phyloP scores from a whole-genome alignment of 2,888 invertebrate genomes.

The Drosophila colorata region DNA sequence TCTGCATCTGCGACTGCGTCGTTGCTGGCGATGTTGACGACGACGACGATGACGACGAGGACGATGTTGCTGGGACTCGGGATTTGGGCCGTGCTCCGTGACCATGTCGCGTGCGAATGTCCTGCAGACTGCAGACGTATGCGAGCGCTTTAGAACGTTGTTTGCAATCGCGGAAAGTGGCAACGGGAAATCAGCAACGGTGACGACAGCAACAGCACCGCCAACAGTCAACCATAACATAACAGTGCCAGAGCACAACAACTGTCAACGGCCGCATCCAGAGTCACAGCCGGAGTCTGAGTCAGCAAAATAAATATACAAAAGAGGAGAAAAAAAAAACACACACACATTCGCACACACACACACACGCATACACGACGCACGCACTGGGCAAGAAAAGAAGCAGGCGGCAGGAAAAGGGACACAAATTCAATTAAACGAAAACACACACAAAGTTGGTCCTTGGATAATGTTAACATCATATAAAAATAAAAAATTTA shows the following conservation, averaged over 20 bases:
- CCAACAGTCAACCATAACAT: constrained; percentile 45
- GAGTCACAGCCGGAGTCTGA: constrained; percentile 39
- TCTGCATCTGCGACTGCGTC: constrained; percentile 41
- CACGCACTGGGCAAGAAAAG: constrained; percentile 4
- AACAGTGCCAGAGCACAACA: constrained; percentile 46
- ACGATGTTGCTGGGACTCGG: constrained; percentile 33
- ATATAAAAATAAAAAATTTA: constrained; percentile 3
- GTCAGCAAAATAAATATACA: constrained; percentile 24
- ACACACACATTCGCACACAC: background rate
- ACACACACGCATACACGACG: background rate
- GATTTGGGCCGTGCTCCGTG: constrained; percentile 39
- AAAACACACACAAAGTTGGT: constrained; percentile 27
- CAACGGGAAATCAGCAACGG: constrained; percentile 55
- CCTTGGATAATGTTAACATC: constrained; percentile 31
- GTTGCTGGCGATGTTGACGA: constrained; percentile 21
- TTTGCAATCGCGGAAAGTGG: constrained; percentile 78
- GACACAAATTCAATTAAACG: constrained; percentile 38
- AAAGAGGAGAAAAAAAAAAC: constrained; percentile 9
- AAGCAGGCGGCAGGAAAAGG: constrained; percentile 15
- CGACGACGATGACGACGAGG: background rate
- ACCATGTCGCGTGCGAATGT: constrained; percentile 53
- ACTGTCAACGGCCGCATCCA: constrained; percentile 54
- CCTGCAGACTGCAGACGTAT: constrained; percentile 75
- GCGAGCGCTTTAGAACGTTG: constrained; percentile 77
- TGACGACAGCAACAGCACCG: constrained; percentile 52